Conservation (phyloP, 2,797 vertebrate species). For the Paramormyrops hopkinsi region DNA sequence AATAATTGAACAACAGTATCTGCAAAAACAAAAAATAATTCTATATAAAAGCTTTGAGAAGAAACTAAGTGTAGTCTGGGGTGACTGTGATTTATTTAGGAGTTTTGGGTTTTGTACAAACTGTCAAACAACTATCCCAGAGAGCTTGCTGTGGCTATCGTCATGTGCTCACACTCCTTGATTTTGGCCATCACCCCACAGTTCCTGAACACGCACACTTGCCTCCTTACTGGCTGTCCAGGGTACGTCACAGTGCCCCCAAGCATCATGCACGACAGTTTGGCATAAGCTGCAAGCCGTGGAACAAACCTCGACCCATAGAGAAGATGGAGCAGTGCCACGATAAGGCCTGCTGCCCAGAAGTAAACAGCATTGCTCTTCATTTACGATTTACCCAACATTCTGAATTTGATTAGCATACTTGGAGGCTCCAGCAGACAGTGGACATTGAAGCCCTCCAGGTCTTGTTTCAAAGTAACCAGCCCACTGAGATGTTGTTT, state of each 20-base stretch:
- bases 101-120: neutral
- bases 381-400: neutral
- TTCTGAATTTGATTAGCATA: neutral
- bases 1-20: neutral
- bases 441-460: neutral
- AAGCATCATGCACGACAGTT: neutral
- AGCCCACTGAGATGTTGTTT: neutral
- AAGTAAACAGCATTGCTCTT: constrained; percentile 1
- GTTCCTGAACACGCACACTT: neutral
- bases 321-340: neutral
- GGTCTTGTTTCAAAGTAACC: neutral
- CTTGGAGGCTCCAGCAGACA: neutral
- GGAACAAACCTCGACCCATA: neutral
- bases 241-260: neutral
- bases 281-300: neutral
- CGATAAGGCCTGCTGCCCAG: neutral
- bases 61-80: neutral
- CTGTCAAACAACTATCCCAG: neutral
- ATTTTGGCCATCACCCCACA: neutral
- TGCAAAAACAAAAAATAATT: neutral
- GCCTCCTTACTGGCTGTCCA: neutral
- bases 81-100: neutral
- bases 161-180: neutral
- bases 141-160: neutral
- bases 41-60: neutral